Evolutionary conservation across 2,113 vertebrate species (phyloP).

Genomic region (Peromyscus californicus): DNA sequence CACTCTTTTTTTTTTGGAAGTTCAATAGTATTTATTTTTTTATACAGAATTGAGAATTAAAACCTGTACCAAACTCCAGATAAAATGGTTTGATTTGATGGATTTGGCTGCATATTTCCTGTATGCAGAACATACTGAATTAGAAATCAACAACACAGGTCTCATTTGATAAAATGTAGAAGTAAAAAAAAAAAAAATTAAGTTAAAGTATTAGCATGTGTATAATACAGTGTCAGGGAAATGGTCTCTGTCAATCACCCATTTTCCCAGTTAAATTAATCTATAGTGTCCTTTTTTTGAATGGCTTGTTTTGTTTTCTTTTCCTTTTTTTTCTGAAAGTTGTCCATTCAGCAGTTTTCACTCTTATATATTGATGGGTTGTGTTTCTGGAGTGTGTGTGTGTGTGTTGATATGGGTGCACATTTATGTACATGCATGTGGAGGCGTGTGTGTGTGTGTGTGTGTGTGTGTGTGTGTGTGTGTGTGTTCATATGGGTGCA

Average conservation of each 20-base stretch:
- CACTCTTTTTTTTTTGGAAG: too few species aligned
- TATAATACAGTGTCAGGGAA: constrained; percentile 84
- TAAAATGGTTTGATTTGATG: constrained; percentile 83
- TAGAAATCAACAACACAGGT: constrained; percentile 82
- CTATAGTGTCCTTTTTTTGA: constrained; percentile 65
- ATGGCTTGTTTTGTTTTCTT: constrained; percentile 51
- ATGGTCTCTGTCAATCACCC: constrained; percentile 80
- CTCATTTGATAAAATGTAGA: constrained; percentile 81
- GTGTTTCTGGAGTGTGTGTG: too few species aligned
- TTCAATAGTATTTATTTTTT: constrained; percentile 86
- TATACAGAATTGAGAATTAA: constrained; percentile 86
- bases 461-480: not conserved
- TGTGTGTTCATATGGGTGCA: not conserved
- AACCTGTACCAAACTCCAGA: constrained; percentile 83
- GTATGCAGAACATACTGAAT: constrained; percentile 78
- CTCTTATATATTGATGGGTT: not conserved
- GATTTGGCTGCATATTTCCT: constrained; percentile 75
- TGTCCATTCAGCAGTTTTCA: constrained; percentile 44
- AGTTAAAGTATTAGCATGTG: constrained; percentile 84
- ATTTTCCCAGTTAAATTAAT: constrained; percentile 82
- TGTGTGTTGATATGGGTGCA: not conserved
- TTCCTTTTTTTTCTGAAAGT: not conserved
- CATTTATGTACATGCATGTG: too few species aligned
- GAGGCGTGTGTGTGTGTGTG: too few species aligned
- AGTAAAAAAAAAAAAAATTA: constrained; percentile 79